Evolutionary conservation across 2,113 vertebrate species (phyloP).

Genomic region (Plecotus auritus): DNA sequence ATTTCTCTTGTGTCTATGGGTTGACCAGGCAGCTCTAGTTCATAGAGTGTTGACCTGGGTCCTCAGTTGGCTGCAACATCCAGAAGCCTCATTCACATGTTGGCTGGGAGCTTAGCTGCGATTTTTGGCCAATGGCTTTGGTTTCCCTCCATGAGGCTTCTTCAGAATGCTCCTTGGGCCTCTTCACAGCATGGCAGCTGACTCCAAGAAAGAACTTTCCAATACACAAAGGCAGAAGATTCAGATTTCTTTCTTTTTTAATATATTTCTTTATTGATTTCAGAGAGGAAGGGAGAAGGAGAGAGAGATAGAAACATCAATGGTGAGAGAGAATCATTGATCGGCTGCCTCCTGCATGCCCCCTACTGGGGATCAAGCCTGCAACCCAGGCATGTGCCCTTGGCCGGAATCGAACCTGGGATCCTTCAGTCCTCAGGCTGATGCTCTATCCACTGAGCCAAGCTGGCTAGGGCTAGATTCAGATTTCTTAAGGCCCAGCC

Average conservation of each 20-base stretch:
- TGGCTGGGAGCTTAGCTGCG: background rate
- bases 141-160: background rate
- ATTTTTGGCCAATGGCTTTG: background rate
- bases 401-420: too few relatives aligned
- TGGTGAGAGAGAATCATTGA: too few relatives aligned
- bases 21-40: background rate
- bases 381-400: too few relatives aligned
- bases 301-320: too few relatives aligned
- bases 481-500: slow-evolving; percentile 6
- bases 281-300: too few relatives aligned
- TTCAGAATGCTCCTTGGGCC: background rate
- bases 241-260: slow-evolving; percentile 13
- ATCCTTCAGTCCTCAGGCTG: too few relatives aligned
- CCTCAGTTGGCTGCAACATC: background rate
- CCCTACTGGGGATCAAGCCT: too few relatives aligned
- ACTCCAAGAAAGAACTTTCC: slow-evolving; percentile 17
- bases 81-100: background rate
- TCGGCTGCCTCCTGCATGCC: too few relatives aligned
- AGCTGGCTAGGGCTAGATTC: too few relatives aligned
- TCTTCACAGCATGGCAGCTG: background rate
- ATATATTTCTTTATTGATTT: too few relatives aligned
- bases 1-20: background rate
- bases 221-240: background rate
- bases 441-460: too few relatives aligned
- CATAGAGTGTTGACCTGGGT: background rate